Conservation (phyloP, 2,113 vertebrate species). For the Casuarius casuarius region DNA sequence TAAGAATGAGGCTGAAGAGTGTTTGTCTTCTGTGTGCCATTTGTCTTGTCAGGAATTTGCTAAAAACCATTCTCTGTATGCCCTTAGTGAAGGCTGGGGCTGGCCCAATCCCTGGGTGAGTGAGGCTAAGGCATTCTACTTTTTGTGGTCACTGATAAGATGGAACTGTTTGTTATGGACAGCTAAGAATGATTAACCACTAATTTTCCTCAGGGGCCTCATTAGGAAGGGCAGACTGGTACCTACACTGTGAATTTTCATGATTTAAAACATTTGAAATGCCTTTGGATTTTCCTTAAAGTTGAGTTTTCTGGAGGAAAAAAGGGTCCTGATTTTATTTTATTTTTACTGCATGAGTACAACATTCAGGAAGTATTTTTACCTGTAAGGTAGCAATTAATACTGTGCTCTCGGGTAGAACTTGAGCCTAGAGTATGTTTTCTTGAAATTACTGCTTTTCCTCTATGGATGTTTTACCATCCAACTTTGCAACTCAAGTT, state of each 20-base stretch:
- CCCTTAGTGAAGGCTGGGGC: background rate
- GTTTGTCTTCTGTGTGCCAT: background rate
- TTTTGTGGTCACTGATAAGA: background rate
- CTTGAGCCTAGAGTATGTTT: background rate
- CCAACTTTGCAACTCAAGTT: background rate
- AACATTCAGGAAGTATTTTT: background rate
- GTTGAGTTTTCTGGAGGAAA: background rate
- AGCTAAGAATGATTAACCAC: background rate
- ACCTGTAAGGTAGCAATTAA: background rate
- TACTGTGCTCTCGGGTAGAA: background rate
- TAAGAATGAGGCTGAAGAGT: background rate
- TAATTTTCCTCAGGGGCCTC: background rate
- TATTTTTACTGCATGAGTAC: background rate
- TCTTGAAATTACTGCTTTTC: background rate
- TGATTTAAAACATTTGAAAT: background rate
- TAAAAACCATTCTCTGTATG: background rate
- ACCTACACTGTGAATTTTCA: background rate
- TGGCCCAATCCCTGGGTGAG: background rate
- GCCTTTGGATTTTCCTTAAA: background rate
- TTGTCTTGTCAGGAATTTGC: constrained; percentile 26
- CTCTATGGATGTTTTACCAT: background rate
- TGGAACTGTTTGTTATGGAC: background rate
- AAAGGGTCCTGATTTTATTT: background rate
- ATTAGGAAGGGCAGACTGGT: background rate
- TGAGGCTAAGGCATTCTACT: background rate